Evolutionary conservation across 2,888 invertebrate species (phyloP), one percentile per base, ranked within the genome.

Genomic region (Ommatoiulus sabulosus): DNA sequence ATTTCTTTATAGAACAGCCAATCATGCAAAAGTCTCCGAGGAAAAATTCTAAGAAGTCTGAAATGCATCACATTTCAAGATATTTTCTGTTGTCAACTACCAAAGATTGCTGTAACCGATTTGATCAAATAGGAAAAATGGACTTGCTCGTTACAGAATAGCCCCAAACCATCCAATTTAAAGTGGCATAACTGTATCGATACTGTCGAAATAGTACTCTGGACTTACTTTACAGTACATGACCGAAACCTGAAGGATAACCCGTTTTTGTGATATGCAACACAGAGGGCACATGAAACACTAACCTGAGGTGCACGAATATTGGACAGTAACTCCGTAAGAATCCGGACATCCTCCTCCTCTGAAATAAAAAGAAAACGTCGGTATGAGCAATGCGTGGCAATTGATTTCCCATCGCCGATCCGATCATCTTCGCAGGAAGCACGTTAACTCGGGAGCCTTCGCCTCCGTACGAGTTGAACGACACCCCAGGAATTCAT

Each of bases 261-360:
- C 12, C 10, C 52, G 15, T 52, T 4, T 52, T 3, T 10, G 10
- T 3, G 3, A 10, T 12, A 52, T 52, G 0, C 6, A 10, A 46
- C 46, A 10, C 6, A 52, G 3, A 12, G 3, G 17, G 17, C 17
- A 15, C 17, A 15, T 6, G 52, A 15, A 52, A 15, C 12, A 89
- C 90, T 90, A 89, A 90, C 90, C 89, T 89, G 86, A 87, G 90
- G 90, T 46, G 90, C 88, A 80, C 88, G 87, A 72, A 90, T 63
- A 72, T 90, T 88, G 57, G 90, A 90, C 63, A 90, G 88, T 43
- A 90, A 48, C 72, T 90, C 90, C 7, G 84, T 88, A 12, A 90
- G 88, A 43, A 87, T 85, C 80, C 86, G 84, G 57, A 72, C 87
- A 46, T 89, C 89, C 48, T 90, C 90, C 17, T 90, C 90, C 44